Evolutionary conservation across 1,140 invertebrate genomes (phyloP).

Genomic region (Diprion similis): DNA sequence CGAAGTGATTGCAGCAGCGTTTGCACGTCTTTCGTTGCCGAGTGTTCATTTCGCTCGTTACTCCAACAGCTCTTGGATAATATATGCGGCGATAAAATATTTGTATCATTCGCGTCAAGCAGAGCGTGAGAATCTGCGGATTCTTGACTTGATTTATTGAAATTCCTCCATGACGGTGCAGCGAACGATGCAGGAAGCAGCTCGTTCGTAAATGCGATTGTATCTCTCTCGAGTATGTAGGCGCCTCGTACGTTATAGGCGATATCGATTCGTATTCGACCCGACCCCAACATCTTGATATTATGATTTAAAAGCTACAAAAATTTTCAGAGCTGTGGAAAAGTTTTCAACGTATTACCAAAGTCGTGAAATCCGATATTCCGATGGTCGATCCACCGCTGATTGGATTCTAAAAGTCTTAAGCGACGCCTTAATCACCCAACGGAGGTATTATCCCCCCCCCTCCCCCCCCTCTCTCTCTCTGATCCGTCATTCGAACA

Average conservation of each 20-base stretch:
- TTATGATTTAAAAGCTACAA: neutral
- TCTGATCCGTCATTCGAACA: neutral
- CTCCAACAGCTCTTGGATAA: neutral
- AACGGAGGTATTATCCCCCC: neutral
- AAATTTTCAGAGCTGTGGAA: neutral
- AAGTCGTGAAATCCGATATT: neutral
- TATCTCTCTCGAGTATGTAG: neutral
- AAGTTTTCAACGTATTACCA: neutral
- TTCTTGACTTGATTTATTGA: neutral
- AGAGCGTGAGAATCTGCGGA: neutral
- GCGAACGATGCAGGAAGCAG: neutral
- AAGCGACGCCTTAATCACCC: neutral
- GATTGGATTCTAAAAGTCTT: neutral
- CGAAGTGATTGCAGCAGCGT: too few species aligned
- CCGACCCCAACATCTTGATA: neutral
- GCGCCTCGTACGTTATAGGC: neutral
- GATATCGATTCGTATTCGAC: neutral
- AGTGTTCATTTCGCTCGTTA: neutral
- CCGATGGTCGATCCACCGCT: neutral
- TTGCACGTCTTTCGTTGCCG: too few species aligned
- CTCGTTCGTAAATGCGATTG: neutral
- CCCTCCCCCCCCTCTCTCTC: neutral
- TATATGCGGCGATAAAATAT: neutral
- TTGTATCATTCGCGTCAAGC: neutral
- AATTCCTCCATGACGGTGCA: neutral